These are phyloP conservation scores for Sitta carolinensis DNA, from an alignment of 2,797 vertebrate genomes.

Conservation along the genomic window DNA sequence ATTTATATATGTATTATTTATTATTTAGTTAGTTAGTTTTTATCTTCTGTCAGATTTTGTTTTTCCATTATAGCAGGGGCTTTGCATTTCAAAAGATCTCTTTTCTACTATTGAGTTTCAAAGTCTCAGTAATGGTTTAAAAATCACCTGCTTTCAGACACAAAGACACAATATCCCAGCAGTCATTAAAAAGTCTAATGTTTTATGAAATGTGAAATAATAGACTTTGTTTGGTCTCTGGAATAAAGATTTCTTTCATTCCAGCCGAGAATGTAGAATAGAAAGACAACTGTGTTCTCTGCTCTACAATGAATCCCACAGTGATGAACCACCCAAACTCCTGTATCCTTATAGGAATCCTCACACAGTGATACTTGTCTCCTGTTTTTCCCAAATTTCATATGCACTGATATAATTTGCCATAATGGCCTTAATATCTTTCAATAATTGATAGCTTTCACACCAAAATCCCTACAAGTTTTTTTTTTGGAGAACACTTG, in stretches of 20 bases:
- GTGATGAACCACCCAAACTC: not conserved
- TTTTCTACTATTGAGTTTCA: not conserved
- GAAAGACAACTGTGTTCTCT: not conserved
- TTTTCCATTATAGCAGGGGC: not conserved
- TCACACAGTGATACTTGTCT: not conserved
- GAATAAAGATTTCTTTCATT: conserved; percentile 1
- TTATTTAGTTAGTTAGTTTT: not conserved
- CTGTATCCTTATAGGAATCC: not conserved
- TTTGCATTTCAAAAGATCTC: not conserved
- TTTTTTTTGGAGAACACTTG: not conserved
- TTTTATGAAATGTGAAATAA: conserved; percentile 16
- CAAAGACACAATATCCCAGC: not conserved
- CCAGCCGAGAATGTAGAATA: not conserved
- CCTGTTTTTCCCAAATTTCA: not conserved
- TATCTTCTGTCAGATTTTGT: not conserved
- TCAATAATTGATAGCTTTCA: not conserved
- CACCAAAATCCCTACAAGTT: not conserved
- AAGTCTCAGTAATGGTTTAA: not conserved
- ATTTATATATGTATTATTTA: not conserved
- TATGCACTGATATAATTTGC: not conserved
- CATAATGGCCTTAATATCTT: not conserved
- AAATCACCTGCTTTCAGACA: not conserved
- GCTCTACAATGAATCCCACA: not conserved
- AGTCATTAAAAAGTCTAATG: not conserved
- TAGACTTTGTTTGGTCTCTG: not conserved